A percentile compares a stretch with the other conserved stretches of the same genome.
These are phyloP conservation scores for Belonocnema kinseyi DNA, from an alignment of 1,140 invertebrate species.

Conservation along the genomic window DNA sequence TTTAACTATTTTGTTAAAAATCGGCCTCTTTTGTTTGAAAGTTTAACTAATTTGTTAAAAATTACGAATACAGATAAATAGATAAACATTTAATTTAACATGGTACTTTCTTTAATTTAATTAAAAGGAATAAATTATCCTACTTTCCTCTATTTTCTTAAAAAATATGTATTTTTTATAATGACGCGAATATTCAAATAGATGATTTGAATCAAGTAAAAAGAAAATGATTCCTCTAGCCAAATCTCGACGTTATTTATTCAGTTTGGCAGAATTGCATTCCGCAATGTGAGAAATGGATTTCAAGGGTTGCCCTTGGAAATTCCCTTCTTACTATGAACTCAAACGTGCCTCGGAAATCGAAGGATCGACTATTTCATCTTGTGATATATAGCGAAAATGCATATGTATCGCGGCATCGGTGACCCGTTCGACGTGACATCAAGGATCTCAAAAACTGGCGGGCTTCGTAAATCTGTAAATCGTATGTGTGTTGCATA, in stretches of 20 bases:
- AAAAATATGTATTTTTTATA: too few relatives aligned
- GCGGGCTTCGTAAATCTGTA: constrained; percentile 26
- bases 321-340: constrained; percentile 30
- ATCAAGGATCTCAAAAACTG: constrained; percentile 32
- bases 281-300: constrained; percentile 46
- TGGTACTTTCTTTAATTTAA: too few relatives aligned
- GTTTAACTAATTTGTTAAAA: too few relatives aligned
- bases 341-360: constrained; percentile 34
- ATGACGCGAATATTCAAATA: too few relatives aligned
- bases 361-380: constrained; percentile 36
- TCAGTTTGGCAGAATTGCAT: constrained; percentile 45
- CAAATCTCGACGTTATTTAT: constrained; percentile 52
- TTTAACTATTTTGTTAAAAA: too few relatives aligned
- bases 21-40: too few relatives aligned
- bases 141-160: too few relatives aligned
- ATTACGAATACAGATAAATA: too few relatives aligned
- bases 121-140: too few relatives aligned
- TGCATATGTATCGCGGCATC: constrained; percentile 33
- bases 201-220: too few relatives aligned
- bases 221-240: neutral
- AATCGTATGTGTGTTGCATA: constrained; percentile 33
- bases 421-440: constrained; percentile 36
- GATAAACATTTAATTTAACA: too few relatives aligned
- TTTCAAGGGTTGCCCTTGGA: constrained; percentile 43
- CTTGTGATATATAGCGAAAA: constrained; percentile 34